phyloP scores from a whole-genome alignment of 2,113 vertebrate species.

The Nibea coibor region DNA sequence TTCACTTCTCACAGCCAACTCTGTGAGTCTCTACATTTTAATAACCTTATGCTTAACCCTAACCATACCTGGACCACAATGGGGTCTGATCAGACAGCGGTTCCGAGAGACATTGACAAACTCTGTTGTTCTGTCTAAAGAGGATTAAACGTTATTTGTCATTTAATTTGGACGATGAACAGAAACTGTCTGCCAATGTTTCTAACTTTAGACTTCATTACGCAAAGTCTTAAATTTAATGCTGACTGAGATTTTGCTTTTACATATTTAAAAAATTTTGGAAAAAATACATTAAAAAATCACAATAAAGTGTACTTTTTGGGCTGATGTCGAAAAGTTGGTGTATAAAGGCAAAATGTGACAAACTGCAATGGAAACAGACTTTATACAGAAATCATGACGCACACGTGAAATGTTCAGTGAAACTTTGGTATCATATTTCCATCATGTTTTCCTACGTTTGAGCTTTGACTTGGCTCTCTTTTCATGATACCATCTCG shows the following conservation, averaged over 20 bases:
- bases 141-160: no score
- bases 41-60: background rate
- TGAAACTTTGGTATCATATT: background rate
- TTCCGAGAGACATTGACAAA: background rate
- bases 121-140: background rate
- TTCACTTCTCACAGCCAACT: background rate
- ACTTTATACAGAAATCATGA: no score
- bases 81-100: background rate
- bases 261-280: background rate
- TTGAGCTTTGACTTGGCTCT: no score
- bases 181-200: background rate
- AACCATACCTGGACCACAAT: background rate
- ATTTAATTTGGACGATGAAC: background rate
- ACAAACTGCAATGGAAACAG: no score
- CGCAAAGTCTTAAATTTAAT: background rate
- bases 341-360: no score
- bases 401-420: no score
- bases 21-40: background rate
- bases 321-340: no score
- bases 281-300: background rate
- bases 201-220: background rate
- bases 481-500: background rate
- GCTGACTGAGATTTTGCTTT: background rate
- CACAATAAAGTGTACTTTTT: no score
- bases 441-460: background rate